Evolutionary conservation across 2,113 vertebrate species (phyloP), one percentile per base, ranked within the genome.

Genomic region (Pangasianodon hypophthalmus): DNA sequence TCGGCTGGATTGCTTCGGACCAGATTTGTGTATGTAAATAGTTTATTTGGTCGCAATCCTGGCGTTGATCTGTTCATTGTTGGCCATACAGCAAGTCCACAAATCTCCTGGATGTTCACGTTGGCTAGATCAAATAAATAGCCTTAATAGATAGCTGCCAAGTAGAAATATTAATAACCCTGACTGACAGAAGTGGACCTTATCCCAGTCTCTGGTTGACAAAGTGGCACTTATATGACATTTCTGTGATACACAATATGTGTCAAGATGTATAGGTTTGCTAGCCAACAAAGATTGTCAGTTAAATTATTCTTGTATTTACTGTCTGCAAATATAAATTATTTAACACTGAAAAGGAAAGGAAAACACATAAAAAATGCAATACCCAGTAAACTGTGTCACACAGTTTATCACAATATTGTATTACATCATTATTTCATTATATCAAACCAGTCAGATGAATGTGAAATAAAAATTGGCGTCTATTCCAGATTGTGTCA

Each of bases 21-120:
- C 21, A 44, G 24, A 69, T 83, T 83, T 88, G 79, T 56, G 48
- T 88, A 83, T 67, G 79, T 6, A 88, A 88, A 88, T 83, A 32
- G 29, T 79, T 79, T 48, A 6, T 8, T 41, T 46, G 71, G 50
- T 62, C 48, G 14, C 26, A 67, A 37, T 41, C 29, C 46, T 71
- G 85, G 1, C 7, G n/a, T 50, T 29, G 77, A 50, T 4, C 37
- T 77, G 32, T 18, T 19, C 69, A 41, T 71, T 6, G n/a, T 37
- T 71, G 32, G 11, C 14, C 5, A 64, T 11, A 11, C 41, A 29
- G 14, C 83, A 85, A 64, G 18, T 13, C 9, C 62, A 6, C 46
- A 62, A 16, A 32, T 32, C 52, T 19, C 21, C 6, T 69, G n/a
- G 14, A 48, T 9, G 11, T 46, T 85, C 5, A 10, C 2, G 37